Conservation (phyloP, 2,113 vertebrate genomes). For the Bufo bufo region DNA sequence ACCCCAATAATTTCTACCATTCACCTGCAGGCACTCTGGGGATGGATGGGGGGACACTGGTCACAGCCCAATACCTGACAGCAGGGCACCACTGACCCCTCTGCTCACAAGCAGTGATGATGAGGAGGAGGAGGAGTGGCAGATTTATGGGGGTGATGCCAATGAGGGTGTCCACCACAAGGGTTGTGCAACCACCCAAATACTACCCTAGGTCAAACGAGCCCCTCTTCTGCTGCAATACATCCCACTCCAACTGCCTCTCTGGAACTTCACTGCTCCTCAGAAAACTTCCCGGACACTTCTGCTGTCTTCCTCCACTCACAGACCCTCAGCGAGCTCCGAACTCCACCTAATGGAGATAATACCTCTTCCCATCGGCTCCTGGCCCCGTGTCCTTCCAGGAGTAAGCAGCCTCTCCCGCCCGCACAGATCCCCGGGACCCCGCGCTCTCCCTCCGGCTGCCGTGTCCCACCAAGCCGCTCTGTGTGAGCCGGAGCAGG, state of each 20-base stretch:
- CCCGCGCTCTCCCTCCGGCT: background rate
- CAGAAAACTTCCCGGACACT: background rate
- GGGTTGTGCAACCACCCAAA: background rate
- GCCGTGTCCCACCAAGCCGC: slow-evolving; percentile 17
- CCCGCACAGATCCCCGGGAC: background rate
- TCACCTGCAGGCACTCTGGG: too few relatives aligned
- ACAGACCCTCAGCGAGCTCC: background rate
- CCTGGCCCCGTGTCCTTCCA: background rate
- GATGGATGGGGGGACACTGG: too few relatives aligned
- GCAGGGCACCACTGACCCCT: too few relatives aligned
- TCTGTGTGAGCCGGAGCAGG: background rate
- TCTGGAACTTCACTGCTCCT: background rate
- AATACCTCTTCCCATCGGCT: too few relatives aligned
- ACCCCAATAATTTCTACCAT: background rate
- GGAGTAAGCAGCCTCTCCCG: background rate
- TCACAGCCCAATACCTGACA: too few relatives aligned
- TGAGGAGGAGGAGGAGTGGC: too few relatives aligned
- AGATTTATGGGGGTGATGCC: too few relatives aligned
- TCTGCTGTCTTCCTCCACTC: background rate
- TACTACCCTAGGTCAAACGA: background rate
- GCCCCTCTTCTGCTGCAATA: background rate
- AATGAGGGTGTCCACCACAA: too few relatives aligned
- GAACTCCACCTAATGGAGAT: background rate
- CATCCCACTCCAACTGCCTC: background rate
- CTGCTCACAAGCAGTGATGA: too few relatives aligned